A percentile compares a stretch with the other conserved stretches of the same genome.
These are phyloP conservation scores for Lepilemur ruficaudatus DNA, from an alignment of 2,797 vertebrate genomes.

Conservation along the genomic window DNA sequence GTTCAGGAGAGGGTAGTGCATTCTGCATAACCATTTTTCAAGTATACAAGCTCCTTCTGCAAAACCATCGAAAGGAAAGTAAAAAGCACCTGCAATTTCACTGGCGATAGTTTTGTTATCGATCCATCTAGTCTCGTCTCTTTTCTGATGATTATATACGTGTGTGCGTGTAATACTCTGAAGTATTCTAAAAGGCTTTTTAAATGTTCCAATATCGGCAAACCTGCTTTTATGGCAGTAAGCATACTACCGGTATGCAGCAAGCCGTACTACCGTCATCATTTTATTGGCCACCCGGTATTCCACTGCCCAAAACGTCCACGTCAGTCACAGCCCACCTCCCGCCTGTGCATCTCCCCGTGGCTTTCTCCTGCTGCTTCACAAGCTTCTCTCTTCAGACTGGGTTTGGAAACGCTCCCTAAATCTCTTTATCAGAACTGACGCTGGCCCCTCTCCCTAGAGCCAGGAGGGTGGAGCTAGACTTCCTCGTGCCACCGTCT, in stretches of 20 bases:
- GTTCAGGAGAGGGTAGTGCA: neutral
- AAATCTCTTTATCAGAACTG: neutral
- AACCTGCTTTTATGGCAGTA: neutral
- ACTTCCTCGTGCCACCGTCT: neutral
- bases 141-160: neutral
- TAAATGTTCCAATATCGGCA: neutral
- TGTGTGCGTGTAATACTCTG: neutral
- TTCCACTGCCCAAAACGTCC: neutral
- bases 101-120: neutral
- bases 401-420: neutral
- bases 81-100: neutral
- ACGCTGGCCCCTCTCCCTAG: neutral
- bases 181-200: neutral
- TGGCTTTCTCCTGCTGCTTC: neutral
- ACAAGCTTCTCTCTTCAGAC: neutral
- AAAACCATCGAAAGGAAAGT: neutral
- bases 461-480: neutral
- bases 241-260: no score
- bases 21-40: neutral
- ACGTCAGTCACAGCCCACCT: neutral
- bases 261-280: neutral
- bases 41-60: neutral
- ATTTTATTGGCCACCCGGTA: neutral
- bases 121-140: neutral
- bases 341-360: neutral